Base-by-base conservation (phyloP, 2,113 vertebrate species). In the Blennius ocellaris region DNA sequence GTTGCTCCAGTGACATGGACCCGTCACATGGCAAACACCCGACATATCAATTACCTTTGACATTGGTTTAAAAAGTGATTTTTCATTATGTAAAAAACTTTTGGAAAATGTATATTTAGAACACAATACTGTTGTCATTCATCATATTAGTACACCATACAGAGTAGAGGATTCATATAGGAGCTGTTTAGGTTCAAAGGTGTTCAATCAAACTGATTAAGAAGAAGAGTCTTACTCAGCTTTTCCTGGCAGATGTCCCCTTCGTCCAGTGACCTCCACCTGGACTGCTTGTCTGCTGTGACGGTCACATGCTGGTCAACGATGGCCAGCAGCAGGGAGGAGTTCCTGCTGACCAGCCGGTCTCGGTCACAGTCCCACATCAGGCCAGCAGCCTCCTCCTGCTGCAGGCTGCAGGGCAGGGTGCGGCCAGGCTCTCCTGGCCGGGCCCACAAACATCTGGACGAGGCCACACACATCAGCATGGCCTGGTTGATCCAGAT, bases 191-290 rank as follows among this genome's bases (percentile, higher is more conserved):
- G n/a, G n/a, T n/a, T n/a, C n/a, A n/a, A n/a, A n/a, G n/a, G n/a
- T n/a, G n/a, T n/a, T n/a, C n/a, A n/a, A n/a, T n/a, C n/a, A n/a
- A n/a, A n/a, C n/a, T n/a, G n/a, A n/a, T n/a, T n/a, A n/a, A n/a
- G n/a, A n/a, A n/a, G n/a, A n/a, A n/a, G n/a, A n/a, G n/a, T n/a
- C n/a, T n/a, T 65, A 94, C 94, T 83, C 30, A 90, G 82, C 11
- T 36, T 91, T 8, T 92, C 78, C 37, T 89, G 81, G 68, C 93
- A 93, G 80, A 94, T 82, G 69, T 93, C 84, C 0, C 70, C 81
- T 16, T 68, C 66, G 43, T 89, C 89, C 66, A 93, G 65, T 61
- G 92, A 91, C 12, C 37, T 92, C 93, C 91, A 93, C 54, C 44
- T 84, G 52, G 81, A 69, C 0, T 76, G 40, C 59, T 85, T 75